Conservation (phyloP, 2,797 vertebrate species). For the Sparidentex hasta region DNA sequence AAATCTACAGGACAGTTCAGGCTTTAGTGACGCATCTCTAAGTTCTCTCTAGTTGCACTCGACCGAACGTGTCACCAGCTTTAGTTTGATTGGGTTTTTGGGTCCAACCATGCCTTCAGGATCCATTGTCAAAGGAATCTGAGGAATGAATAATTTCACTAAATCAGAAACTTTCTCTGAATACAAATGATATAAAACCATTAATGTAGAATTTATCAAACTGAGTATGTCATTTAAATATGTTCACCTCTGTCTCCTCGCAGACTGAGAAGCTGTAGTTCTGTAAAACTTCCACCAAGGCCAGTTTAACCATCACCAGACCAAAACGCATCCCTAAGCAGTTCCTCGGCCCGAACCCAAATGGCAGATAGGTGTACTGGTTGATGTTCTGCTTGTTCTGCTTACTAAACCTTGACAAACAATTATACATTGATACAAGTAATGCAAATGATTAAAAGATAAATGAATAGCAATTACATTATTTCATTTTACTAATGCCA, state of each 20-base stretch:
- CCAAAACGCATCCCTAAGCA: conserved; percentile 87
- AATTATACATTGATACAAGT: neutral
- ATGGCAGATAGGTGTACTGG: conserved; percentile 84
- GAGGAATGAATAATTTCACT: neutral
- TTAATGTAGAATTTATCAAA: neutral
- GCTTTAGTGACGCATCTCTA: neutral
- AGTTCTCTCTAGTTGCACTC: neutral
- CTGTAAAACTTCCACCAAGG: conserved; percentile 81
- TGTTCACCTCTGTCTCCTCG: conserved; percentile 81
- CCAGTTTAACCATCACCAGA: conserved; percentile 81
- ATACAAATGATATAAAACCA: neutral
- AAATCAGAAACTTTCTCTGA: conserved; percentile 8
- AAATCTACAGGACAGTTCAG: neutral
- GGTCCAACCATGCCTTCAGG: conserved; percentile 60
- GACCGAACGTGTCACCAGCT: conserved; percentile 70
- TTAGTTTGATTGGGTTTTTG: conserved; percentile 83
- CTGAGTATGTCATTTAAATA: neutral
- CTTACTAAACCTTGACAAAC: conserved; percentile 84
- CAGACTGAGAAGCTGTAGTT: conserved; percentile 83
- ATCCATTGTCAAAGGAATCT: conserved; percentile 84
- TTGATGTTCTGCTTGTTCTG: conserved; percentile 80
- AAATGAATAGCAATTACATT: too few species aligned
- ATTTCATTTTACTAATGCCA: too few species aligned
- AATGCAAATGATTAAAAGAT: too few species aligned
- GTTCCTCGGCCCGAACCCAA: conserved; percentile 87